Evolutionary conservation across 2,797 vertebrate species (phyloP), one percentile per base, ranked within the genome.

Genomic region (Lates japonicus): DNA sequence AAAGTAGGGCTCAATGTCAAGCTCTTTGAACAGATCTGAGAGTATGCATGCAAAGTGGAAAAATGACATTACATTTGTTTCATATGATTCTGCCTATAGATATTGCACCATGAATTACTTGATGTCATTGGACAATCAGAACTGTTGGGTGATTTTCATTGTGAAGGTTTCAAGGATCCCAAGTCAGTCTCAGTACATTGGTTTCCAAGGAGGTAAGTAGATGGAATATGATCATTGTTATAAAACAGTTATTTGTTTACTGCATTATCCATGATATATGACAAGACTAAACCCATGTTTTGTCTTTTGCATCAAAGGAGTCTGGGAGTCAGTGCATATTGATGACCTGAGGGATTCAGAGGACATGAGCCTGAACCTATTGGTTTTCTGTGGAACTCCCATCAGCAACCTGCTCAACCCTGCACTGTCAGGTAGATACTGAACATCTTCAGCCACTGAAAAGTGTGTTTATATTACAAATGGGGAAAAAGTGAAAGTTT

Each of bases 81-180:
- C 35, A 33, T 9, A 51, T 77, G 22, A 35, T 48, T 42, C 58
- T 78, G 31, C 17, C 22, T 57, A 67, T 81, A 96, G 95, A 74
- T 96, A 95, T 64, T 95, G 94, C 87, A 92, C 93, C 68, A 95
- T 96, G 95, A 96, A 96, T 79, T 93, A 91, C 86, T 64, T 95
- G 78, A 88, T 81, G 70, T 88, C 91, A 2, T 64, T 84, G 63
- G 75, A 88, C 14, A 65, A 88, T 58, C 90, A 70, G 20, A 60
- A 62, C 62, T 87, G 89, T 41, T 93, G 85, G 83, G 91, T 94
- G 69, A 87, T 95, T 75, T 95, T 95, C 82, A 92, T 95, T 29
- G 93, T 94, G 58, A 96, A 96, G 86, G 92, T 95, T 63, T 95
- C 94, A 3, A 84, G 95, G 85, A 93, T 96, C 69, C 42, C 73